Evolutionary conservation across 2,113 vertebrate species (phyloP).

Genomic region (Pica pica): DNA sequence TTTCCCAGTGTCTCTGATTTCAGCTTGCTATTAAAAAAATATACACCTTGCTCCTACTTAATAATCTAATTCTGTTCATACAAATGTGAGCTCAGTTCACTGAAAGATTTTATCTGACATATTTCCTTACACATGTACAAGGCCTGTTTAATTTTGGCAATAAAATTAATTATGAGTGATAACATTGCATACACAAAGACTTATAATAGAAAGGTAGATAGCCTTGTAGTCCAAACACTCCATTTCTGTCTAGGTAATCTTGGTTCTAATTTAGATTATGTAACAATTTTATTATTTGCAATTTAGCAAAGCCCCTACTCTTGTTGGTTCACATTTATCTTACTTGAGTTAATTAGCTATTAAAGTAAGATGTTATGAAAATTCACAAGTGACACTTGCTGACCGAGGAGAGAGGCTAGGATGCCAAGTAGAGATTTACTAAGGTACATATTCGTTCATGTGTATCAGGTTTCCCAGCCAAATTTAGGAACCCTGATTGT

Average conservation of each 20-base stretch:
- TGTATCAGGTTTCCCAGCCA: background rate
- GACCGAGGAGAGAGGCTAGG: accelerated
- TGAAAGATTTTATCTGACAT: background rate
- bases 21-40: background rate
- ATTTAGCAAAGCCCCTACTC: background rate
- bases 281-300: background rate
- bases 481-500: background rate
- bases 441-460: background rate
- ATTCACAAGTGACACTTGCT: background rate
- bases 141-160: background rate
- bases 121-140: background rate
- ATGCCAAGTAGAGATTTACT: background rate
- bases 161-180: constrained; percentile 1
- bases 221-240: background rate
- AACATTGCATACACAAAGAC: background rate
- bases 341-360: background rate
- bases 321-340: background rate
- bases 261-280: background rate
- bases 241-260: background rate
- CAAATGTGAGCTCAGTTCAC: background rate
- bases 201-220: background rate
- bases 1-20: background rate
- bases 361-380: background rate
- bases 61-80: background rate
- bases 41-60: background rate